phyloP scores from a whole-genome alignment of 2,888 invertebrate species.

The Petrolisthes manimaculis region DNA sequence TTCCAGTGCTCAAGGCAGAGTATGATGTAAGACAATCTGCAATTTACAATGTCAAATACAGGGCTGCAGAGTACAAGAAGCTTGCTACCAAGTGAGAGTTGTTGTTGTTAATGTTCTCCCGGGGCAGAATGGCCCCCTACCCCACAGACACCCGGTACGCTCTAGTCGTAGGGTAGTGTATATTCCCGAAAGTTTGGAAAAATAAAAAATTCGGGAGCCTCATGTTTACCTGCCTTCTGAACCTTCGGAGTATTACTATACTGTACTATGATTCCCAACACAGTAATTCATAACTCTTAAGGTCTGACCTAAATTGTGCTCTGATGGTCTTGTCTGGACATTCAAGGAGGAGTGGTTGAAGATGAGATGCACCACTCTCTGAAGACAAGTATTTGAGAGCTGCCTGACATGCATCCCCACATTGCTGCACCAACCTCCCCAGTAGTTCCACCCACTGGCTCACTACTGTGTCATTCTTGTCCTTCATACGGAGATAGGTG shows the following conservation, averaged over 20 bases:
- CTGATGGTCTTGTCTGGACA: constrained; percentile 71
- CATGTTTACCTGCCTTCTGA: no score
- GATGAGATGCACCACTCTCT: constrained; percentile 69
- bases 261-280: no score
- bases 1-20: no score
- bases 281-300: neutral
- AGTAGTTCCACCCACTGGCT: constrained; percentile 70
- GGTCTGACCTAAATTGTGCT: constrained; percentile 68
- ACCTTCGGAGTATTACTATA: no score
- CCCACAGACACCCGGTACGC: no score
- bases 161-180: neutral
- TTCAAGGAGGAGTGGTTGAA: constrained; percentile 71
- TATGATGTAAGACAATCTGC: no score
- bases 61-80: no score
- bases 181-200: no score
- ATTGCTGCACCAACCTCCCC: constrained; percentile 68
- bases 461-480: constrained; percentile 67
- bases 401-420: constrained; percentile 70
- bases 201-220: neutral
- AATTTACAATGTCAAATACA: no score
- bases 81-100: no score
- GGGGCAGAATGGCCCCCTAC: no score
- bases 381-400: constrained; percentile 70
- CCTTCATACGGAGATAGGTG: constrained; percentile 71
- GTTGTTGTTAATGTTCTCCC: no score